Conservation (phyloP, 2,113 vertebrate species). For the Tricholaema leucomelas region DNA sequence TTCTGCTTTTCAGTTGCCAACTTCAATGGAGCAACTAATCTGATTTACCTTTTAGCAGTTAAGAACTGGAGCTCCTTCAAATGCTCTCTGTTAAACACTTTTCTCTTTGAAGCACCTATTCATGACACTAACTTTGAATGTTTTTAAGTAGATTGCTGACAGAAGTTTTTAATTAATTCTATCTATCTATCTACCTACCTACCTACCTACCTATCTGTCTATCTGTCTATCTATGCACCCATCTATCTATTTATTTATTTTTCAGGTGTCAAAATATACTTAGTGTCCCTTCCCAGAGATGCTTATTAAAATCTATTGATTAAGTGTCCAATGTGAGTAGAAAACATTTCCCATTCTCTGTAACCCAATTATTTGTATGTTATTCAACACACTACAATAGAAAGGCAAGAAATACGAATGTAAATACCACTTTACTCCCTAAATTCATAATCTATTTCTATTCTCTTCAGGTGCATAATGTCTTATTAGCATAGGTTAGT, state of each 20-base stretch:
- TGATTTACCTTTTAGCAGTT: conserved; percentile 17
- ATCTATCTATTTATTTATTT: not conserved
- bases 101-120: not conserved
- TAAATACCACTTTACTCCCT: not conserved
- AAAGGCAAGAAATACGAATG: not conserved
- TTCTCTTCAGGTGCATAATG: not conserved
- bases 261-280: not conserved
- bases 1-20: conserved; percentile 4
- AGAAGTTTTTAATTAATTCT: not conserved
- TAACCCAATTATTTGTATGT: not conserved
- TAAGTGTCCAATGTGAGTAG: not conserved
- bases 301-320: not conserved
- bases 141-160: not conserved
- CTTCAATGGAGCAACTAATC: not conserved
- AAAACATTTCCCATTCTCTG: not conserved
- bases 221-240: too few species aligned
- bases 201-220: too few species aligned
- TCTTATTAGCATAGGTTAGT: not conserved
- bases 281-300: not conserved
- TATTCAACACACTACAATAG: not conserved
- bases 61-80: not conserved
- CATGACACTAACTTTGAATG: not conserved
- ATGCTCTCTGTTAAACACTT: not conserved
- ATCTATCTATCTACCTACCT: too few species aligned
- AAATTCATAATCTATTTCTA: not conserved